These are phyloP conservation scores for Megaceryle alcyon DNA, from an alignment of 2,797 vertebrate species.

Conservation along the genomic window DNA sequence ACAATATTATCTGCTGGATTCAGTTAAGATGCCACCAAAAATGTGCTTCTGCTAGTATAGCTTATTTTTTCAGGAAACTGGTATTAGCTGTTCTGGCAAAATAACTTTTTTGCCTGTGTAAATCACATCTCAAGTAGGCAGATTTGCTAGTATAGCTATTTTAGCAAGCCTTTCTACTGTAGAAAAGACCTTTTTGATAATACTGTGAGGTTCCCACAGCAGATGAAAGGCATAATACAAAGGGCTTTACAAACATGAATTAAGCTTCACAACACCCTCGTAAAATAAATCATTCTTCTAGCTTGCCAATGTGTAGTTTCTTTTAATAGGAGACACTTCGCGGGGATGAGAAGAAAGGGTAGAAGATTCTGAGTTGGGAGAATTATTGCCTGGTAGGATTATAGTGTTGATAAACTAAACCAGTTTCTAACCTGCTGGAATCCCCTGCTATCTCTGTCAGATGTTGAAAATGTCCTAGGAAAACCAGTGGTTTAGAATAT, in stretches of 20 bases:
- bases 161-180: constrained; percentile 36
- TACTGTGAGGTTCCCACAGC: constrained; percentile 41
- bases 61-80: background rate
- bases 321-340: constrained; percentile 10
- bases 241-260: constrained; percentile 53
- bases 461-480: background rate
- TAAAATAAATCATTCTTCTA: constrained; percentile 44
- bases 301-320: background rate
- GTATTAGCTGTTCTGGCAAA: constrained; percentile 1
- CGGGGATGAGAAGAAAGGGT: background rate
- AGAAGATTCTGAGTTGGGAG: background rate
- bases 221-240: constrained; percentile 53
- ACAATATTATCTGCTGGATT: background rate
- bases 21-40: background rate
- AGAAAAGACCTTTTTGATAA: constrained; percentile 51
- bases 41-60: background rate
- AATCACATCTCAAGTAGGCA: background rate
- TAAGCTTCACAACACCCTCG: constrained; percentile 41
- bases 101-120: background rate
- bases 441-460: background rate
- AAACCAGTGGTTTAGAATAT: background rate
- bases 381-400: background rate
- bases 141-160: constrained; percentile 37
- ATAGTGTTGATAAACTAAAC: background rate
- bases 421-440: background rate